phyloP scores from a whole-genome alignment of 2,888 invertebrate species.

The Lochmaea capreae region DNA sequence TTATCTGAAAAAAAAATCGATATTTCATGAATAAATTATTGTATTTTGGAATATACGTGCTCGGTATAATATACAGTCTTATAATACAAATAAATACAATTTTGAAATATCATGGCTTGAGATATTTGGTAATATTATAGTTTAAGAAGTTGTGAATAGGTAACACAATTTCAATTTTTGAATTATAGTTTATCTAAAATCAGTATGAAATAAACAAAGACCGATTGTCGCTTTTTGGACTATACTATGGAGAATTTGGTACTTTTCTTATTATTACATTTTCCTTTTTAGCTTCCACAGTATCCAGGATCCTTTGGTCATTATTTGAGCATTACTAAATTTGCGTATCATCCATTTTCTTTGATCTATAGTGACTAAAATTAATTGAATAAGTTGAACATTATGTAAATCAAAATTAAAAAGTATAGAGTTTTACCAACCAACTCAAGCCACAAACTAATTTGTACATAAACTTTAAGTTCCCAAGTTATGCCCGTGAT shows the following conservation, averaged over 20 bases:
- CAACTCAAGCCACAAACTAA: slow-evolving; percentile 6
- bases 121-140: not conserved
- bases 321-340: no score
- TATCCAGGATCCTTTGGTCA: no score
- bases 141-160: no score
- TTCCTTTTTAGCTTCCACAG: no score
- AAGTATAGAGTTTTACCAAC: not conserved
- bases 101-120: slow-evolving; percentile 2
- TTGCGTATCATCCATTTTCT: no score
- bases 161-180: not conserved
- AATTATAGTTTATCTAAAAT: not conserved
- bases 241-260: no score
- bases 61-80: slow-evolving; percentile 28
- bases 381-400: no score
- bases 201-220: no score
- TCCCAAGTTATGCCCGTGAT: slow-evolving; percentile 64
- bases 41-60: slow-evolving; percentile 4
- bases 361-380: no score
- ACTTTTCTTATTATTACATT: no score
- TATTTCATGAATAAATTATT: not conserved
- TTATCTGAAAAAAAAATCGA: not conserved
- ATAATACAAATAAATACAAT: slow-evolving; percentile 30
- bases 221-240: no score
- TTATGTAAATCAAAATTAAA: no score
- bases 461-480: slow-evolving; percentile 58